A percentile compares a stretch with the other conserved stretches of the same genome.
These are phyloP conservation scores for Lichenostomus cassidix DNA, from an alignment of 2,113 vertebrate species.

Conservation along the genomic window DNA sequence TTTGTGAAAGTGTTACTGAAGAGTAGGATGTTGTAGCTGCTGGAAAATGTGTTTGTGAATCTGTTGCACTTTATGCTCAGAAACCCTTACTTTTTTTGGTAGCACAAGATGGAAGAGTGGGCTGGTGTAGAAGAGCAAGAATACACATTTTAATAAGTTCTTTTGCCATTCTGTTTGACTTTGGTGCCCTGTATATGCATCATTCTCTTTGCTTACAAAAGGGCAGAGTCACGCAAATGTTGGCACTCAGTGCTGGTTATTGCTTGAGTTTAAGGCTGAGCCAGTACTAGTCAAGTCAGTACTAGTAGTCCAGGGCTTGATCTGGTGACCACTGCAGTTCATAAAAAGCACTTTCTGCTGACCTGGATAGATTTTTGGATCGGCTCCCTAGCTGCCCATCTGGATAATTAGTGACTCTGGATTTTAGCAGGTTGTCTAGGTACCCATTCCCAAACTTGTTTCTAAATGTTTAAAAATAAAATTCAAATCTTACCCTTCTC, in stretches of 20 bases:
- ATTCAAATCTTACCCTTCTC: neutral
- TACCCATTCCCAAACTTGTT: neutral
- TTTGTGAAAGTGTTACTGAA: neutral
- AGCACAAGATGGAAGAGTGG: neutral
- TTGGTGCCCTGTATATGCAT: fast-evolving
- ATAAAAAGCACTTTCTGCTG: neutral
- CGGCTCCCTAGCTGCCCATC: neutral
- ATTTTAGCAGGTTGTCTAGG: neutral
- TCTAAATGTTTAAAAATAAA: neutral
- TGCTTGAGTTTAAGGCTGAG: neutral
- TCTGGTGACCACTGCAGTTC: fast-evolving
- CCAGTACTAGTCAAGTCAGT: neutral
- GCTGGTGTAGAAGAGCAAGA: neutral
- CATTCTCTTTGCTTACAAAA: neutral
- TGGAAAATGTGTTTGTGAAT: neutral
- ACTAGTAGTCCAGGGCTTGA: neutral
- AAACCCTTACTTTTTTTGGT: neutral
- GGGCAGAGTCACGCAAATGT: fast-evolving
- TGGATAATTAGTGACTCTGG: neutral
- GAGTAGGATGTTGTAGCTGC: neutral
- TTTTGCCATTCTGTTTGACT: neutral
- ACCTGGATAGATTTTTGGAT: neutral
- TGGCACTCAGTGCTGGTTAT: neutral
- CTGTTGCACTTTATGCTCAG: neutral
- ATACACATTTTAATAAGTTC: neutral